Evolutionary conservation across 2,888 invertebrate species (phyloP).

Genomic region (Nezara viridula): DNA sequence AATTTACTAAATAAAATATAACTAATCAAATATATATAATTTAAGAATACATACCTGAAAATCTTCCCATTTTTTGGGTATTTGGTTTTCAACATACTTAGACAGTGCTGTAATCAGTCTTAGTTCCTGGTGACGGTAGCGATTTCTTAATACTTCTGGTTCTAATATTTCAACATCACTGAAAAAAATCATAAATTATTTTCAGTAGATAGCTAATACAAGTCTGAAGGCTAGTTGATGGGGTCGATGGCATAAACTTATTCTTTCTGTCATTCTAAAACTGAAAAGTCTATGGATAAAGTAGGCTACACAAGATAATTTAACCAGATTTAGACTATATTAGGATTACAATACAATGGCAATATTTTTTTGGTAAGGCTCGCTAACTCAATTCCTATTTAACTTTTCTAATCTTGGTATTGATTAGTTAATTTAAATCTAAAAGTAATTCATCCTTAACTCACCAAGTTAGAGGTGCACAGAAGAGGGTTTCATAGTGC

Average conservation of each 20-base stretch:
- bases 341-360: background rate
- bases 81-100: background rate
- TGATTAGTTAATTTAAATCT: background rate
- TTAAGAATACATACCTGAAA: background rate
- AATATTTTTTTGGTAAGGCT: background rate
- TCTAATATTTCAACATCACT: conserved; percentile 54
- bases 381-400: too few relatives aligned
- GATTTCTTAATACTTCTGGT: background rate
- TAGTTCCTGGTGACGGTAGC: background rate
- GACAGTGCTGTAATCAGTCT: conserved; percentile 40
- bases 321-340: background rate
- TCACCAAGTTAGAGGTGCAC: too few relatives aligned
- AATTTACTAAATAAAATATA: too few relatives aligned
- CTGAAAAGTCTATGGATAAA: background rate
- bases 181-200: background rate
- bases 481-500: too few relatives aligned
- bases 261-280: background rate
- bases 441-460: background rate
- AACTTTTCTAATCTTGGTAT: too few relatives aligned
- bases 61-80: conserved; percentile 14
- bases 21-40: background rate
- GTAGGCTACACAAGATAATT: background rate
- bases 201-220: too few relatives aligned
- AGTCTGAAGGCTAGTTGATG: background rate
- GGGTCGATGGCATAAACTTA: background rate